phyloP scores from a whole-genome alignment of 2,113 vertebrate genomes.

The Zosterops hypoxanthus region DNA sequence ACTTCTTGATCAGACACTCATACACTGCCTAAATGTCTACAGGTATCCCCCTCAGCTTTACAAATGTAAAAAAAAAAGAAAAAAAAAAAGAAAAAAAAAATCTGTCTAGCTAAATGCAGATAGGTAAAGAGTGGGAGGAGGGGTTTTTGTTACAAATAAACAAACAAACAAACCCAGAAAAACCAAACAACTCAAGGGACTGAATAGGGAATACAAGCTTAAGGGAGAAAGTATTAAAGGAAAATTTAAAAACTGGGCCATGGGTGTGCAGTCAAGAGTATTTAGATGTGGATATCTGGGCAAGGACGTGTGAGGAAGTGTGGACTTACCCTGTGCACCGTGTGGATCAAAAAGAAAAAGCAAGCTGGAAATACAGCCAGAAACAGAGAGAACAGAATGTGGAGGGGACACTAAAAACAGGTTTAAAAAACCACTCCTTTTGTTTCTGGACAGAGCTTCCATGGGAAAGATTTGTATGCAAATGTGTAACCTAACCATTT shows the following conservation, averaged over 20 bases:
- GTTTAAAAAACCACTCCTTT: not conserved
- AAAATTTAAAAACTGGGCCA: not conserved
- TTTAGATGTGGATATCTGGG: no score
- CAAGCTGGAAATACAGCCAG: not conserved
- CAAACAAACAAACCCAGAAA: not conserved
- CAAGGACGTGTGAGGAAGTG: not conserved
- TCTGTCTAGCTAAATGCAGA: not conserved
- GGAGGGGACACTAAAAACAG: not conserved
- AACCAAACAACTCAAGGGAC: not conserved
- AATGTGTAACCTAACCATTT: accelerated
- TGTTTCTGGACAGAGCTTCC: not conserved
- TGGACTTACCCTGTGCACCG: not conserved
- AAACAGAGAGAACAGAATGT: not conserved
- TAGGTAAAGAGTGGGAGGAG: not conserved
- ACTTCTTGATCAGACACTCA: not conserved
- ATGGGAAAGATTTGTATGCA: not conserved
- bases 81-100: not conserved
- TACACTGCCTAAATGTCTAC: not conserved
- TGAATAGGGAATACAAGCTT: not conserved
- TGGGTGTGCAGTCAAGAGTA: accelerated
- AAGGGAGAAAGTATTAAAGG: not conserved
- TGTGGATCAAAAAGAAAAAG: not conserved
- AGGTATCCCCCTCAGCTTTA: not conserved
- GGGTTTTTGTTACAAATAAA: not conserved
- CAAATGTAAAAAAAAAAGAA: not conserved